A percentile compares a stretch with the other conserved stretches of the same genome.
Evolutionary conservation across 2,113 vertebrate species (phyloP).

Genomic region (Heterotilapia buettikoferi): DNA sequence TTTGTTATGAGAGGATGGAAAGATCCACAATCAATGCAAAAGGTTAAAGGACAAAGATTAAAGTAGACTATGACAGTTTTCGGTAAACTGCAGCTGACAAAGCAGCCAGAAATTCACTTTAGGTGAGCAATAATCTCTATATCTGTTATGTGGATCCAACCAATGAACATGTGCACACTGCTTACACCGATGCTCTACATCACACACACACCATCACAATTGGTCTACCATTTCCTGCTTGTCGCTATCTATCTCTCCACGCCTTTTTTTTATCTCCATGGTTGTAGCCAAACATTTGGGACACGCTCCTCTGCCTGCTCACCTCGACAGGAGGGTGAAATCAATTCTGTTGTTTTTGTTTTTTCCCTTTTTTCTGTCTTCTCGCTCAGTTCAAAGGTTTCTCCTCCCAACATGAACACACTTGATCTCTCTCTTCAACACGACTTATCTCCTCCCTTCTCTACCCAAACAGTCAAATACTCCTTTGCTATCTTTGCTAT

Average conservation of each 20-base stretch:
- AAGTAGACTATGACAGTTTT: neutral
- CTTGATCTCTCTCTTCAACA: neutral
- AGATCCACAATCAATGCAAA: neutral
- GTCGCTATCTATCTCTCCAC: constrained; percentile 1
- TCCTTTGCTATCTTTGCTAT: neutral
- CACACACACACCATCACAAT: neutral
- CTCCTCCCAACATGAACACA: constrained; percentile 6
- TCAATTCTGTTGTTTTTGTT: constrained; percentile 10
- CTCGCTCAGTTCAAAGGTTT: constrained; percentile 38
- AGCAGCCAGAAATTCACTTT: neutral
- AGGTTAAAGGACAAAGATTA: neutral
- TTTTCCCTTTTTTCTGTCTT: neutral
- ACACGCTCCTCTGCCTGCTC: neutral
- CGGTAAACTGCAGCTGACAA: neutral
- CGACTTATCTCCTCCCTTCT: neutral
- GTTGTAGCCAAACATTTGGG: neutral
- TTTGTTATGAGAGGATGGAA: neutral
- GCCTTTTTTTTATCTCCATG: constrained; percentile 2
- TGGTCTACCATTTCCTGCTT: neutral
- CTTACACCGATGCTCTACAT: neutral
- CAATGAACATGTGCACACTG: neutral
- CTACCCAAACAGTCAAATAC: neutral
- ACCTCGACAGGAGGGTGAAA: neutral
- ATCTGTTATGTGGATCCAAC: neutral
- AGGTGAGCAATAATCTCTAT: neutral